Conservation (phyloP, 2,797 vertebrate genomes). For the Parambassis ranga region DNA sequence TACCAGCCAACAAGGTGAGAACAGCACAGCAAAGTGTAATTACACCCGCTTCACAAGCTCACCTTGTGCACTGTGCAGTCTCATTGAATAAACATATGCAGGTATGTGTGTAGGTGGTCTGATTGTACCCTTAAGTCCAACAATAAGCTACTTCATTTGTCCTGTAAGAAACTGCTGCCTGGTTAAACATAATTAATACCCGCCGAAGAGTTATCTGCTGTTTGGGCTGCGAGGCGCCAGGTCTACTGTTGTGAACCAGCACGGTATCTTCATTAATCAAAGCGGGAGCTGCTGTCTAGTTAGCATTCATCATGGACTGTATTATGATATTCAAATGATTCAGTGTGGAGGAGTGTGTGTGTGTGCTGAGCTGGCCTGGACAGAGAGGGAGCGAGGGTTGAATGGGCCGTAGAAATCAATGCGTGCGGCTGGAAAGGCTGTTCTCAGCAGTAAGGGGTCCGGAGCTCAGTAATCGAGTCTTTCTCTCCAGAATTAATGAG, state of each 20-base stretch:
- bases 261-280: constrained; percentile 74
- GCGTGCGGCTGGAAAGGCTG: constrained; percentile 56
- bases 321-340: constrained; percentile 74
- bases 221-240: constrained; percentile 32
- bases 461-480: constrained; percentile 63
- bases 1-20: background rate
- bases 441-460: constrained; percentile 65
- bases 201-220: constrained; percentile 58
- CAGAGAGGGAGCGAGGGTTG: constrained; percentile 2
- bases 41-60: constrained; percentile 33
- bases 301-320: constrained; percentile 70
- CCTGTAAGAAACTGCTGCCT: constrained; percentile 39
- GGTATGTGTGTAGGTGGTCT: constrained; percentile 9
- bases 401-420: constrained; percentile 59
- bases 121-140: constrained; percentile 38
- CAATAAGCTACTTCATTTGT: constrained; percentile 50
- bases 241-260: constrained; percentile 60
- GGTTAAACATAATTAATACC: constrained; percentile 71
- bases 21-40: constrained; percentile 5
- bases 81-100: constrained; percentile 2
- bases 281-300: constrained; percentile 63
- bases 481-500: constrained; percentile 67
- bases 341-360: constrained; percentile 32
- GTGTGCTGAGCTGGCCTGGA: constrained; percentile 37
- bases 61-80: constrained; percentile 28